Evolutionary conservation across 2,113 vertebrate species (phyloP).

Genomic region (Strix uralensis): DNA sequence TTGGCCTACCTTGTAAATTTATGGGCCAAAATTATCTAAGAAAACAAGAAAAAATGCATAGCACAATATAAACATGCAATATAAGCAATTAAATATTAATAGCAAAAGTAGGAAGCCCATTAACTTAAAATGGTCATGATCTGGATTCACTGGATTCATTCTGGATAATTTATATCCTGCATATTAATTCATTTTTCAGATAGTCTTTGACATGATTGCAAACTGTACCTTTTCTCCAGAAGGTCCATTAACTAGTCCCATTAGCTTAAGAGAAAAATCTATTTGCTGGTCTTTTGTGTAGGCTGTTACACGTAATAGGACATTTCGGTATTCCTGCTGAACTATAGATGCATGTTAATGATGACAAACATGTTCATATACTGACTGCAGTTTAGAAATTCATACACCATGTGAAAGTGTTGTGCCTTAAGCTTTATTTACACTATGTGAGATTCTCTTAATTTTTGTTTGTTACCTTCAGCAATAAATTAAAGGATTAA

Average conservation of each 20-base stretch:
- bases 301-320: not conserved
- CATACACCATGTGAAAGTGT: not conserved
- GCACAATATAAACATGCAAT: not conserved
- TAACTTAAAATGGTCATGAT: not conserved
- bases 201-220: constrained; percentile 11
- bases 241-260: constrained; percentile 9
- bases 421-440: not conserved
- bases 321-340: not conserved
- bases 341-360: not conserved
- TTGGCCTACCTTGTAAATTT: not conserved
- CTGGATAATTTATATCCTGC: not conserved
- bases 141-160: not conserved
- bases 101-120: not conserved
- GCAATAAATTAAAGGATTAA: not conserved
- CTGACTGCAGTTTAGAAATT: not conserved
- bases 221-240: constrained; percentile 21
- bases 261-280: constrained; percentile 26
- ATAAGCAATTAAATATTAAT: not conserved
- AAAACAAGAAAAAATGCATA: not conserved
- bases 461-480: not conserved
- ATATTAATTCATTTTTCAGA: constrained; percentile 38
- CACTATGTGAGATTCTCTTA: not conserved
- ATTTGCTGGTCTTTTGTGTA: constrained; percentile 21
- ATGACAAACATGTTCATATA: not conserved
- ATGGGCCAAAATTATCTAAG: not conserved